Percentiles rank a stretch among this genome's conserved stretches.
phyloP scores from a whole-genome alignment of 1,140 invertebrate species.

The Eupristina koningsbergeri region DNA sequence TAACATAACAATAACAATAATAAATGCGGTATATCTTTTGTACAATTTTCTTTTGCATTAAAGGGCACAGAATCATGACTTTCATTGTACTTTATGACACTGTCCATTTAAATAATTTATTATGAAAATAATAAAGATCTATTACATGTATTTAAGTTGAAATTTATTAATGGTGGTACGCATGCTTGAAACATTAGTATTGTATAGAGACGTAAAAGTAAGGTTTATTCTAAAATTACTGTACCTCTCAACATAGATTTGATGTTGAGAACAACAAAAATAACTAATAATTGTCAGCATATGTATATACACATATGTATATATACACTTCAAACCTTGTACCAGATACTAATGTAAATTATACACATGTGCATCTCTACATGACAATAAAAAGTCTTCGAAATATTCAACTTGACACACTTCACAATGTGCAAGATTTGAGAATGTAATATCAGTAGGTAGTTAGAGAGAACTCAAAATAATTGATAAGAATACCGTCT shows the following conservation, averaged over 20 bases:
- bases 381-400: neutral
- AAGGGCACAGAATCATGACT: too few relatives aligned
- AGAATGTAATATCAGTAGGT: conserved; percentile 2
- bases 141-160: too few relatives aligned
- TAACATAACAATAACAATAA: too few relatives aligned
- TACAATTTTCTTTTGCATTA: too few relatives aligned
- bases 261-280: neutral
- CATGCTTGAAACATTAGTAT: too few relatives aligned
- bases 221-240: neutral
- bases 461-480: neutral
- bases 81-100: too few relatives aligned
- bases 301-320: too few relatives aligned
- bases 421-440: neutral
- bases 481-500: conserved; percentile 4
- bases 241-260: neutral
- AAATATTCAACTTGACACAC: neutral
- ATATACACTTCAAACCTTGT: neutral
- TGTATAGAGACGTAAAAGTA: too few relatives aligned
- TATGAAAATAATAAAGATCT: too few relatives aligned
- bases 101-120: too few relatives aligned
- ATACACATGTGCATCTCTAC: neutral
- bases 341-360: neutral
- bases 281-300: neutral
- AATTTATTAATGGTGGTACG: too few relatives aligned
- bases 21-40: too few relatives aligned